Base-by-base conservation (phyloP, 2,888 invertebrate species). In the Netelia melanura region DNA sequence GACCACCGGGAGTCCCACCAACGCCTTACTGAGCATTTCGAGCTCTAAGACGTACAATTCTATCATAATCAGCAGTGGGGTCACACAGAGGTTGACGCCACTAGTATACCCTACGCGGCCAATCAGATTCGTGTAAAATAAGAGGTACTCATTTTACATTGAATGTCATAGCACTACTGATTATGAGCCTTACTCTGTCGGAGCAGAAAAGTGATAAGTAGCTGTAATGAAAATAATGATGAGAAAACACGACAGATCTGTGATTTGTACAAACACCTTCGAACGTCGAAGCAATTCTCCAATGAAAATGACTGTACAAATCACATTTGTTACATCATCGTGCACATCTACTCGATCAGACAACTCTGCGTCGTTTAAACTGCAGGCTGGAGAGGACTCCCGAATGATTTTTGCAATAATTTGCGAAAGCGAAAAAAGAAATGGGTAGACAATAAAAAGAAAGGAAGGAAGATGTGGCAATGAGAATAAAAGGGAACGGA, bases 1-100 rank as follows among this genome's bases (percentile, higher is more conserved):
- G 96, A 88, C 93, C 94, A 62, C 75, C 83, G 10, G 85, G 88
- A 17, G 38, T 81, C 0, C 68, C 83, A 56, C 54, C 78, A 25
- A 86, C 83, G 10, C 80, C 83, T 1, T 75, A 77, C 62, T 80
- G 44, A 83, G 43, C 17, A 2, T 21, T 8, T 17, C 17, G 48
- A 9, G 25, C 25, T 21, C 61, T 23, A 23, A 72, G 44, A 72
- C 30, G 44, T 72, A n/a, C 2, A 1, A 54, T 54, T 54, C 8
- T 54, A 54, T 17, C 54, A 17, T 54, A 14, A 54, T 17, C 14
- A 54, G 17, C 54, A 30, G 30, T 30, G 30, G 30, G 2, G 3
- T 30, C 3, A 30, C 30, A 30, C 3, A 6, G 38, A 1, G 38
- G 38, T 38, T 38, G 38, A 38, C 6, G 6, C 38, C 6, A 38